Evolutionary conservation across 2,888 invertebrate genomes (phyloP), one percentile per base, ranked within the genome.

Genomic region (Mylabris sibirica): DNA sequence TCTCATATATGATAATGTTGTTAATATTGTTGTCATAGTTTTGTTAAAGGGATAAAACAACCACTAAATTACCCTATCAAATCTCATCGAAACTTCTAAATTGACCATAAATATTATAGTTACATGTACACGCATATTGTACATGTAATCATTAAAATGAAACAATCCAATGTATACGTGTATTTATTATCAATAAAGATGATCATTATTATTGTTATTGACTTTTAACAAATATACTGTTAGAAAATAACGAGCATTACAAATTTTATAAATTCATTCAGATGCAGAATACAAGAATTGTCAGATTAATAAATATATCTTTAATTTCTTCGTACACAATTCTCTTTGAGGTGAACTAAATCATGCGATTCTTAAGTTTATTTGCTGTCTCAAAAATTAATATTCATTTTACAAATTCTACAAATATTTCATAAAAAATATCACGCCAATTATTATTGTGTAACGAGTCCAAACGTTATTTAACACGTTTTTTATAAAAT

Each of bases 21-120:
- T 35, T 35, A 9, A 8, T 41, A 5, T n/a, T 41, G 41, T 35
- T 38, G 38, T 38, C 11, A 12, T 12, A 12, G 38, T 38, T 38
- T 38, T 22, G 17, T 3, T 53, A 4, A 3, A 22, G n/a, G 14
- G 57, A 57, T 57, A 14, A 57, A 57, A 57, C 24, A 57, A 20
- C 22, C 57, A 57, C 57, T 57, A 14, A 14, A 57, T 57, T 57
- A 57, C 2, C 26, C 22, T n/a, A 57, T 26, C 57, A 57, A 57
- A 57, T 14, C 20, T 11, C 24, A 57, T 24, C 24, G 24, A 24
- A 57, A 24, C 24, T 12, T 22, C 24, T 57, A 57, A 24, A 24
- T 57, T 57, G 14, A 3, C 5, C 57, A 57, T 12, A 41, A 41
- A 41, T 41, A 41, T 14, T n/a, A 14, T 41, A 30, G 30, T 6